Percentiles rank a stretch among this genome's conserved stretches.
These are phyloP conservation scores for Zonotrichia leucophrys DNA, from an alignment of 2,113 vertebrate genomes.

Conservation along the genomic window DNA sequence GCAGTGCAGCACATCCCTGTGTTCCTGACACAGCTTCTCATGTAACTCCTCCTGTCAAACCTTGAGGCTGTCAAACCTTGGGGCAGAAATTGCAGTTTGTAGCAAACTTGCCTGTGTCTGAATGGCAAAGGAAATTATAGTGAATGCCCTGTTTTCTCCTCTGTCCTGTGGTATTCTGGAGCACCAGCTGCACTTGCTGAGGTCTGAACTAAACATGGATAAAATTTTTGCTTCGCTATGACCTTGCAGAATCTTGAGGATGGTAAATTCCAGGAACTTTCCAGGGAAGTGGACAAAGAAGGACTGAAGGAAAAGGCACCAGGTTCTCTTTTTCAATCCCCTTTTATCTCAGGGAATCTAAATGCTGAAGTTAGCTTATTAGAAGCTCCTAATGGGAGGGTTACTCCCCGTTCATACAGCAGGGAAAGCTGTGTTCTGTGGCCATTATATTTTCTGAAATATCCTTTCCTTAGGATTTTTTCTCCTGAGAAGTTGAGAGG, in stretches of 20 bases:
- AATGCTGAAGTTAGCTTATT: not conserved
- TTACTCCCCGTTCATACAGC: fast-evolving
- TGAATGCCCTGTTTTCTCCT: not conserved
- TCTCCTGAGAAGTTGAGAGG: too few relatives aligned
- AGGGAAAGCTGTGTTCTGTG: not conserved
- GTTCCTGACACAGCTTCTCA: not conserved
- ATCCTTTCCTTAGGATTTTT: too few relatives aligned
- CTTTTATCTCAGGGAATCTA: not conserved
- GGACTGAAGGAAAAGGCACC: not conserved
- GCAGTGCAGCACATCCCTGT: not conserved
- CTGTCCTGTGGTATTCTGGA: not conserved
- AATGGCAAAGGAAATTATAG: not conserved
- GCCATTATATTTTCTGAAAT: too few relatives aligned
- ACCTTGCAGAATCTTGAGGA: not conserved
- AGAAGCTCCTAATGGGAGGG: not conserved
- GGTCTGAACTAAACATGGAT: not conserved
- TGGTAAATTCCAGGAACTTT: not conserved
- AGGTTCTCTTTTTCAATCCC: not conserved
- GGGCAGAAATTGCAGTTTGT: not conserved
- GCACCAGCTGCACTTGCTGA: not conserved
- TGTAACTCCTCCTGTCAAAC: not conserved
- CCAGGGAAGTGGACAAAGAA: not conserved
- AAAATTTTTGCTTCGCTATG: not conserved
- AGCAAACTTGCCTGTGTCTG: not conserved
- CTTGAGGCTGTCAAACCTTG: not conserved